A percentile compares a stretch with the other conserved stretches of the same genome.
These are phyloP conservation scores for Virgularia gustaviana DNA, from an alignment of 92 coral and sea anemone genomes.

Conservation along the genomic window DNA sequence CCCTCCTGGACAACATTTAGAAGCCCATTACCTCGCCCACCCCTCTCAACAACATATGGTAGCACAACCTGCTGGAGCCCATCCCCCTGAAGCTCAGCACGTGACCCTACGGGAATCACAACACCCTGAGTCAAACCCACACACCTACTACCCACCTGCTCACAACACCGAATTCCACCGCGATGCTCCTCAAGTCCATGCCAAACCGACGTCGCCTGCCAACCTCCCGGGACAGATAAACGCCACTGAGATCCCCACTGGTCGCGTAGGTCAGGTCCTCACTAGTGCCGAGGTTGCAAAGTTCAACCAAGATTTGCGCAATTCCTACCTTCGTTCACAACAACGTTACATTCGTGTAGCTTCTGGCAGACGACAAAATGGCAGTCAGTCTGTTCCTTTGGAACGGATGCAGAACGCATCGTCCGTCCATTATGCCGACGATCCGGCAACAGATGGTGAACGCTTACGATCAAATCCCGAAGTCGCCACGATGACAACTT, in stretches of 20 bases:
- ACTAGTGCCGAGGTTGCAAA: slow-evolving; percentile 22
- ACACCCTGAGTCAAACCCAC: neutral
- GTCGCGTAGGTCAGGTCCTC: neutral
- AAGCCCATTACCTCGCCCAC: slow-evolving; percentile 8
- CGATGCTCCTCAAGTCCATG: too few relatives aligned
- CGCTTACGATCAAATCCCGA: slow-evolving; percentile 1
- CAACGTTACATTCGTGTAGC: slow-evolving; percentile 8
- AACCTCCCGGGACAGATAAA: neutral
- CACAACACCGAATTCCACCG: too few relatives aligned
- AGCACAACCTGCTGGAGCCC: neutral
- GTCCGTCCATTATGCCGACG: neutral
- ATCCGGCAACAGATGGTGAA: neutral
- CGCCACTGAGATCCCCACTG: neutral
- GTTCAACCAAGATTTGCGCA: slow-evolving; percentile 26
- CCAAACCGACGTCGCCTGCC: neutral
- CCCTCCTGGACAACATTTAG: too few relatives aligned
- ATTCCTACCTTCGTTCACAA: slow-evolving; percentile 29
- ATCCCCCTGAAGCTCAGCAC: too few relatives aligned
- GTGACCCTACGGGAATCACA: too few relatives aligned
- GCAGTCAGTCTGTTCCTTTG: slow-evolving; percentile 13
- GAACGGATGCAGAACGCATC: neutral
- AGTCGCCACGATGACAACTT: neutral
- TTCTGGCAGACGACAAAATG: slow-evolving; percentile 26
- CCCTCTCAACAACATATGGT: neutral
- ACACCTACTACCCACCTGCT: too few relatives aligned